Evolutionary conservation across 2,113 vertebrate species (phyloP), one percentile per base, ranked within the genome.

Genomic region (Microcebus griseorufus): DNA sequence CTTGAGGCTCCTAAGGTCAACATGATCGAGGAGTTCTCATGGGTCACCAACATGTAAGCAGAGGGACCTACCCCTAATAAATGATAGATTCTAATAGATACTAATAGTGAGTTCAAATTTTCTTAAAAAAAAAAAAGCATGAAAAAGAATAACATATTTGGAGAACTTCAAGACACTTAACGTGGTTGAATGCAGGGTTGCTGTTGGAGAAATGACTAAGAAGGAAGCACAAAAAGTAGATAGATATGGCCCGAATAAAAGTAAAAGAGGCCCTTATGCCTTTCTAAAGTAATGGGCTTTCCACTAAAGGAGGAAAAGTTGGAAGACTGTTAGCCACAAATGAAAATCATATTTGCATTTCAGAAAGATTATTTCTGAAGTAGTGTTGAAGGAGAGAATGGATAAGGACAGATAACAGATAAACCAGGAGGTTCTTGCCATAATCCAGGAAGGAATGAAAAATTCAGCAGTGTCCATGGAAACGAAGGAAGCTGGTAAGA

Each of bases 271-370:
- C 3, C 17, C 4, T 5, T 1, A 2, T 10, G 22, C 8, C 2
- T 16, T 5, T 16, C 53, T 37, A 4, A 12, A 37, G 55, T 3
- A 69, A 14, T 9, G 55, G 18, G 16, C 7, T 39, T 6, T 25
- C 13, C 22, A 51, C 20, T 1, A 10, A n/a, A 65, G 25, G 64
- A 11, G 29, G 0, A 0, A 17, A 11, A 2, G 1, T 16, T 16
- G 27, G n/a, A 72, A 48, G 78, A 32, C 45, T 6, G 16, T 1
- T 17, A n/a, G 1, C 51, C 23, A 34, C 25, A 13, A 53, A 16
- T 5, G 11, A 75, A 86, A 39, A 17, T 11, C 22, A 6, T 1
- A 42, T 10, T 23, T 69, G 55, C 12, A 80, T 34, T 64, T 64
- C 25, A 60, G 65, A 53, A 51, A 69, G n/a, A n/a, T 78, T 4